Base-by-base conservation (phyloP, 2,888 invertebrate species). In the Agrochola lychnidis region DNA sequence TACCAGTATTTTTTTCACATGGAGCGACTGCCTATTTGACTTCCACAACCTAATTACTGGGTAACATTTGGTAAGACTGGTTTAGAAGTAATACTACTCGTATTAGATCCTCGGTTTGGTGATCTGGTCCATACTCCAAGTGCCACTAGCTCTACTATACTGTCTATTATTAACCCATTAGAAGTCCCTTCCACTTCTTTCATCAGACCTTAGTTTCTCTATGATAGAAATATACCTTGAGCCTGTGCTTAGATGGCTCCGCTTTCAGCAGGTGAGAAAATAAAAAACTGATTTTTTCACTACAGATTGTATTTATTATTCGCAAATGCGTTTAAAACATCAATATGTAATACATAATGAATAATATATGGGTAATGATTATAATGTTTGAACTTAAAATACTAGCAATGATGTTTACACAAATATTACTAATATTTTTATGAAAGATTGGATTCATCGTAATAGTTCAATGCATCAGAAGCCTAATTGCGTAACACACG, bases 271-370 rank as follows among this genome's bases (percentile, higher is more conserved):
- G 9, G 19, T n/a, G 6, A 57, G 36, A 36, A 61, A 76, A 67
- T n/a, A 14, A 30, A 67, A 42, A n/a, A 2, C 5, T 22, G 3
- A 0, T 75, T 66, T 66, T 19, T 57, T 61, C 53, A 53, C 68
- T 40, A 68, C n/a, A 74, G 53, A 53, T 0, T 75, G 36, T 76
- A 76, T 76, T 61, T 76, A 76, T 76, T 61, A 63, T 25, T 51
- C 16, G 10, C 4, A 56, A 36, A n/a, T 40, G 16, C 6, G 0
- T n/a, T 53, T 30, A 51, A 63, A 64, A 78, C 64, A 78, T 53
- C 64, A 70, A 78, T 40, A n/a, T n/a, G n/a, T n/a, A n/a, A n/a
- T 48, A 64, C 9, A 64, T n/a, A 73, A 42, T 42, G 7, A 61
- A 16, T 57, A 4, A 36, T 36, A 36, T 36, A 36, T 36, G n/a